A percentile compares a stretch with the other conserved stretches of the same genome.
Evolutionary conservation across 1,140 invertebrate species (phyloP).

Genomic region (Teleogryllus occipitalis): DNA sequence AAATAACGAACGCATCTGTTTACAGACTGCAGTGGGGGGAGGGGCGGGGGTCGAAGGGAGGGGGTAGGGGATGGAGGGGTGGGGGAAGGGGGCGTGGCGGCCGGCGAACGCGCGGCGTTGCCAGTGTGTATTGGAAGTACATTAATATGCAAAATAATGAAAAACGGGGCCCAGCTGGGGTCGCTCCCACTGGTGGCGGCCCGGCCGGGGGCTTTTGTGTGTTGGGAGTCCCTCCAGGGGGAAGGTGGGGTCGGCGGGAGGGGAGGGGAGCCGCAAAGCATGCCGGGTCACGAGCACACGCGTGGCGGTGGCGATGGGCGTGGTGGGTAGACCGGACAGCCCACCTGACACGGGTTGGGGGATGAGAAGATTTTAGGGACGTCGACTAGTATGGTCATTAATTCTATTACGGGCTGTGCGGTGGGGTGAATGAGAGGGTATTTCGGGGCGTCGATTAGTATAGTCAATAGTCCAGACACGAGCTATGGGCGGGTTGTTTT

Average conservation of each 20-base stretch:
- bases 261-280: background rate
- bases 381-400: no score
- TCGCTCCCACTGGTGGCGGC: background rate
- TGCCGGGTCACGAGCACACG: background rate
- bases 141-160: constrained; percentile 22
- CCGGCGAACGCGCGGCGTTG: background rate
- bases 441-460: no score
- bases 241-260: background rate
- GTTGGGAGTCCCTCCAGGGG: background rate
- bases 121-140: constrained; percentile 12
- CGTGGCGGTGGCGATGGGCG: no score
- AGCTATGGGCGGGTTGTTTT: no score
- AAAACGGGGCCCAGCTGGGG: constrained; percentile 14
- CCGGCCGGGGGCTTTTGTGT: background rate
- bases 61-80: background rate
- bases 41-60: background rate
- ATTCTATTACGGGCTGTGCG: no score
- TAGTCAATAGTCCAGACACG: no score
- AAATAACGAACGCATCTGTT: constrained; percentile 4
- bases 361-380: no score
- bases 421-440: no score
- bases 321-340: no score
- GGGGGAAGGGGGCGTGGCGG: background rate
- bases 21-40: background rate
- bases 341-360: no score